A percentile compares a stretch with the other conserved stretches of the same genome.
Conservation (phyloP, 53 echinoderm and acorn worm species). For the Paracentrotus lividus region DNA sequence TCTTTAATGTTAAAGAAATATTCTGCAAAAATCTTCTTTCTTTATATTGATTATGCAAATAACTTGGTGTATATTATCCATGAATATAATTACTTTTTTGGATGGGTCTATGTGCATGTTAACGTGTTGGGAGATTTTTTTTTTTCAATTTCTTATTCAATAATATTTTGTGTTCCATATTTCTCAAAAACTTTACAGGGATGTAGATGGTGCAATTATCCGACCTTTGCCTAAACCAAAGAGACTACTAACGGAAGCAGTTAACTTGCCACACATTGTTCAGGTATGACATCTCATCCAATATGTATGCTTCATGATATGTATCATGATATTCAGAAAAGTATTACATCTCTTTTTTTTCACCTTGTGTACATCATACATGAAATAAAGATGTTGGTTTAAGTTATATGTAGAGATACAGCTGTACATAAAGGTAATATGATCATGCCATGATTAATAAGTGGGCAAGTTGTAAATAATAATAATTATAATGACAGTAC, state of each 20-base stretch:
- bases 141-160: background rate
- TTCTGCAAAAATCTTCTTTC: too few species aligned
- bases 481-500: too few species aligned
- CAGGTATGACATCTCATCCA: conserved; percentile 76
- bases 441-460: too few species aligned
- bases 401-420: too few species aligned
- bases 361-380: background rate
- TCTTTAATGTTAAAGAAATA: too few species aligned
- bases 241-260: conserved; percentile 87
- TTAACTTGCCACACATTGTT: conserved; percentile 91
- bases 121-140: background rate
- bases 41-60: too few species aligned
- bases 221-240: conserved; percentile 95
- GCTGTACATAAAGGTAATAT: too few species aligned
- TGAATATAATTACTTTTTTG: too few species aligned
- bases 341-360: background rate
- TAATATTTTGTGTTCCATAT: background rate
- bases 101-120: too few species aligned
- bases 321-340: too few species aligned
- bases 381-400: background rate
- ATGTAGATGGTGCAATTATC: conserved; percentile 95
- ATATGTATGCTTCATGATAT: background rate
- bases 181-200: conserved; percentile 69
- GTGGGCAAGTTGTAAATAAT: too few species aligned
- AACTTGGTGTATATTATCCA: too few species aligned